Evolutionary conservation across 2,113 vertebrate species (phyloP).

Genomic region (Tragelaphus imberbis): DNA sequence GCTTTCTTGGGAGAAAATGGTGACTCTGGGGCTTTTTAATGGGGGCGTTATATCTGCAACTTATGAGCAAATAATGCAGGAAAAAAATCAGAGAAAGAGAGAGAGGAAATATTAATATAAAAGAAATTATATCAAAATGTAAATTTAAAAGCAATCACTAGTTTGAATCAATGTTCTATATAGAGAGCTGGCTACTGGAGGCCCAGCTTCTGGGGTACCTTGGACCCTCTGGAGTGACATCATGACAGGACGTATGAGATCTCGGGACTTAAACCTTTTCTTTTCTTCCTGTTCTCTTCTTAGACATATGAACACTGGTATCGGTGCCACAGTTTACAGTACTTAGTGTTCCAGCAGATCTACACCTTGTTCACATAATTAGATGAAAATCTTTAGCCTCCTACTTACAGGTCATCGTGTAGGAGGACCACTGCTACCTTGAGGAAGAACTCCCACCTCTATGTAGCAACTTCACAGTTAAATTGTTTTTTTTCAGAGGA

Average conservation of each 20-base stretch:
- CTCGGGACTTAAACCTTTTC: fast-evolving
- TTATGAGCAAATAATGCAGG: neutral
- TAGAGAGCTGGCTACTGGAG: neutral
- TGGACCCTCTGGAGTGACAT: neutral
- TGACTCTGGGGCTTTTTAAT: neutral
- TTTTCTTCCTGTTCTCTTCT: neutral
- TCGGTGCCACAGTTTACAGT: neutral
- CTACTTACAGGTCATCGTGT: neutral
- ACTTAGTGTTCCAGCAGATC: neutral
- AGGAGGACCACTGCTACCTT: neutral
- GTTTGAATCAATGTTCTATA: neutral
- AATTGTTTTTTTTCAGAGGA: neutral
- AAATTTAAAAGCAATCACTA: neutral
- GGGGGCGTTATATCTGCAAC: neutral
- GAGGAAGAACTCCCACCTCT: neutral
- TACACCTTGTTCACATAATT: neutral
- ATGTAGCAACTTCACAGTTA: neutral
- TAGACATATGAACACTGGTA: neutral
- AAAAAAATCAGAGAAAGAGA: neutral
- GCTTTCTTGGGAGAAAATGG: neutral
- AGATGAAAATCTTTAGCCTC: neutral
- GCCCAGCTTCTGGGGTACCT: neutral
- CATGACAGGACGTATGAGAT: too few species aligned
- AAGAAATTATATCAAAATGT: neutral
- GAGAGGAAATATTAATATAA: neutral